Evolutionary conservation across 2,797 vertebrate species (phyloP).

Genomic region (Sebastes jordani): DNA sequence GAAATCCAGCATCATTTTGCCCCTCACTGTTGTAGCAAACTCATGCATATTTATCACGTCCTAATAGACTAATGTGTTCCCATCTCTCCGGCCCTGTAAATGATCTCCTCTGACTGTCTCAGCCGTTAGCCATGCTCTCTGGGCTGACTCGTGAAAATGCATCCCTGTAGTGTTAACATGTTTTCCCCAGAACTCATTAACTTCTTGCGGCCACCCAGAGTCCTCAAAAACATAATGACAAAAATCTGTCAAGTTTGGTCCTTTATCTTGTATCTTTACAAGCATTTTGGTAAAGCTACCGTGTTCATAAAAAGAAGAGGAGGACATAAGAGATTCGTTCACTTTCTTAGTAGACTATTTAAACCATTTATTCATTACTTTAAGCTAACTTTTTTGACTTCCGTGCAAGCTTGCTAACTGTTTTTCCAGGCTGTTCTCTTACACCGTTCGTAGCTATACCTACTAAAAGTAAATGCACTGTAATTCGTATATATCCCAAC

Average conservation of each 20-base stretch:
- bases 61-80: conserved; percentile 49
- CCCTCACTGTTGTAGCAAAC: conserved; percentile 33
- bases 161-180: conserved; percentile 25
- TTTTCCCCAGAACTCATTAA: conserved; percentile 11
- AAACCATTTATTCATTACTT: not conserved
- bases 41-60: conserved; percentile 58
- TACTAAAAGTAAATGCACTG: no score
- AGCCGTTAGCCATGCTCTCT: conserved; percentile 34
- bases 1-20: conserved; percentile 34
- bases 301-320: no score
- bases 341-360: not conserved
- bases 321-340: not conserved
- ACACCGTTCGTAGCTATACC: no score
- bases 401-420: not conserved
- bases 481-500: no score
- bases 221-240: conserved; percentile 16
- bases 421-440: no score
- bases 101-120: conserved; percentile 46
- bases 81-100: conserved; percentile 40
- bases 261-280: not conserved
- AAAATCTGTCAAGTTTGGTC: not conserved
- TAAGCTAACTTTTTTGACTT: not conserved
- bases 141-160: conserved; percentile 49
- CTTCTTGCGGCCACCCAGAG: not conserved
- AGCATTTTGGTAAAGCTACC: not conserved